Conservation (phyloP, 2,797 vertebrate genomes). For the Rhynchonycteris naso region DNA sequence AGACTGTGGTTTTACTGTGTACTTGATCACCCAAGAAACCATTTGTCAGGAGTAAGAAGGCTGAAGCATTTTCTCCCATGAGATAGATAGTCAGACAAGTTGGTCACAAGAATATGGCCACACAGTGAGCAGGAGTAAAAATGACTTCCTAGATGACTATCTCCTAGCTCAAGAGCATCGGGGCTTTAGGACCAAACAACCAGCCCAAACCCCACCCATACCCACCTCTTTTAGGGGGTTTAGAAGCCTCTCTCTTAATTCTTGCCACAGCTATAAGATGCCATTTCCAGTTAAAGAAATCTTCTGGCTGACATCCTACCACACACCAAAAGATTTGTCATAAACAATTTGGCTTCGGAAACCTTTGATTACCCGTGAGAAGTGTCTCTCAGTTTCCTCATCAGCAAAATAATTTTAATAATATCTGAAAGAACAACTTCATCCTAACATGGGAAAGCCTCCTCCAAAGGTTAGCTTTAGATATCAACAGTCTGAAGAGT, state of each 20-base stretch:
- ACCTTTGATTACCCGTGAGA: background rate
- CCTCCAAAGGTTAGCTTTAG: background rate
- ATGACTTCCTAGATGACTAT: background rate
- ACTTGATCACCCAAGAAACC: background rate
- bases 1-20: background rate
- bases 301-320: background rate
- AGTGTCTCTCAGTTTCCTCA: background rate
- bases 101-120: background rate
- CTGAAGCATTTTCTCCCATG: slow-evolving; percentile 4
- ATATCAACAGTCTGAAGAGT: background rate
- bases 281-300: slow-evolving; percentile 19
- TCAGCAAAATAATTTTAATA: background rate
- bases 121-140: background rate
- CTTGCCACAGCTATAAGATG: background rate
- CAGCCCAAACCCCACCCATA: background rate
- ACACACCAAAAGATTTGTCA: background rate
- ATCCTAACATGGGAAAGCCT: background rate
- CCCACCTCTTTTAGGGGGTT: background rate
- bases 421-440: background rate
- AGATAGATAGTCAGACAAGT: background rate
- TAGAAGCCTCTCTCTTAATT: background rate
- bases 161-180: background rate
- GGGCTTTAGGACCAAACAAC: background rate
- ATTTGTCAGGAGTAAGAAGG: background rate
- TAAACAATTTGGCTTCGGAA: slow-evolving; percentile 1